Evolutionary conservation across 2,113 vertebrate genomes (phyloP).

Genomic region (Limnothrissa miodon): DNA sequence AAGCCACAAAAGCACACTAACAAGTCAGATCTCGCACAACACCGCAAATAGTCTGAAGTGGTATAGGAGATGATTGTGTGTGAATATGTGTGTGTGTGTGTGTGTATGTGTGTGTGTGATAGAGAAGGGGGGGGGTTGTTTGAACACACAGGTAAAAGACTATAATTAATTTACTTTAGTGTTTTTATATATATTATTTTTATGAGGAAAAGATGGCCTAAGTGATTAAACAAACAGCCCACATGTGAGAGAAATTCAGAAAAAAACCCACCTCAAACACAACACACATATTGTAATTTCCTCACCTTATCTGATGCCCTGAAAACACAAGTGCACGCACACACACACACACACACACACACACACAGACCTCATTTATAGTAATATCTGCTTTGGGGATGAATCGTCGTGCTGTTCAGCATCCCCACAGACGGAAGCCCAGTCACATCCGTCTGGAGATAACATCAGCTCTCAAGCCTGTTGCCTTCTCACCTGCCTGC

Average conservation of each 20-base stretch:
- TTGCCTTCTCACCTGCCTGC: not conserved
- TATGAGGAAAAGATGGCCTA: constrained; percentile 73
- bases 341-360: constrained; percentile 3
- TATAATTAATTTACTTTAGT: constrained; percentile 80
- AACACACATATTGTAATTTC: constrained; percentile 71
- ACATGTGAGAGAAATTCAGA: constrained; percentile 68
- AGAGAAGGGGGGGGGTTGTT: constrained; percentile 27
- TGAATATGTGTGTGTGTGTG: too few relatives aligned
- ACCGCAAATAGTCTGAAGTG: constrained; percentile 68
- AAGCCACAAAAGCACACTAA: constrained; percentile 57
- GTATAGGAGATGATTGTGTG: constrained; percentile 13
- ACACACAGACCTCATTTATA: constrained; percentile 38
- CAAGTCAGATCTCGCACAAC: constrained; percentile 70
- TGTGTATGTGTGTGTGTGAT: too few relatives aligned
- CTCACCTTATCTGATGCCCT: constrained; percentile 27
- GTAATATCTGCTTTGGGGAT: constrained; percentile 70
- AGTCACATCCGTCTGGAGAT: constrained; percentile 67
- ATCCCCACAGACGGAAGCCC: constrained; percentile 67
- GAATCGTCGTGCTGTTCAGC: constrained; percentile 68
- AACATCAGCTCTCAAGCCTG: constrained; percentile 60
- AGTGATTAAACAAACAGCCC: constrained; percentile 62
- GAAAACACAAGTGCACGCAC: constrained; percentile 4
- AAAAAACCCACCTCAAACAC: constrained; percentile 72
- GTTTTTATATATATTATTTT: constrained; percentile 74
- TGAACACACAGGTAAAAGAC: constrained; percentile 50